Conservation (phyloP, 2,797 vertebrate species). For the Periophthalmus magnuspinnatus region DNA sequence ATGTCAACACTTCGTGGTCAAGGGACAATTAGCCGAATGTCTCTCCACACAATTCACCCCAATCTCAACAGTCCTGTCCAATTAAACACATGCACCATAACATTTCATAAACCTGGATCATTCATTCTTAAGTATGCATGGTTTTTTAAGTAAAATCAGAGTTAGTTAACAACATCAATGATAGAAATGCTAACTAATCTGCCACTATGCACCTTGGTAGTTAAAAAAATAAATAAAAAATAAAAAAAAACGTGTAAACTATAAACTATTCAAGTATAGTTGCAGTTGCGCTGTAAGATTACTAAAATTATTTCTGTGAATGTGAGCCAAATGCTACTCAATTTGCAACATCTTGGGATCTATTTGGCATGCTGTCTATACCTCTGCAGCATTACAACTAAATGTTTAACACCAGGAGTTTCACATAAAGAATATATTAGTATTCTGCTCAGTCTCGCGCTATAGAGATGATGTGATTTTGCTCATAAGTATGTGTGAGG, state of each 20-base stretch:
- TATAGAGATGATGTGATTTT: conserved; percentile 24
- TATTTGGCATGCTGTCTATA: background rate
- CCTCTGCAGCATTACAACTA: background rate
- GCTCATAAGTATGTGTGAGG: conserved; percentile 38
- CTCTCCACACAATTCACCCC: background rate
- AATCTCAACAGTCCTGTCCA: background rate
- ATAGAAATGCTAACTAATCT: background rate
- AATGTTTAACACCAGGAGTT: conserved; percentile 3
- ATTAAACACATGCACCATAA: no score
- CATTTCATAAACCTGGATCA: no score
- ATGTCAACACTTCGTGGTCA: background rate
- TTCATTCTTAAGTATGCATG: background rate
- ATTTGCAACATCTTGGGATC: background rate
- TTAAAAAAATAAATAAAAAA: no score
- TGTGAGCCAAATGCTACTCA: background rate
- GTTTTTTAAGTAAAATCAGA: background rate
- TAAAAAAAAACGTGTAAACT: no score
- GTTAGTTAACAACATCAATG: background rate
- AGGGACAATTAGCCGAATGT: background rate
- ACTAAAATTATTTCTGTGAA: background rate
- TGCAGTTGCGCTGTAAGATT: no score
- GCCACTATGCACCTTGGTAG: no score
- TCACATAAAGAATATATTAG: conserved; percentile 17
- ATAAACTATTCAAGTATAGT: no score
- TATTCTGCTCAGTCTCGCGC: conserved; percentile 27